Percentiles rank a stretch among this genome's conserved stretches.
Conservation (phyloP, 1,140 invertebrate species). For the Pachyrhynchus sulphureomaculatus region DNA sequence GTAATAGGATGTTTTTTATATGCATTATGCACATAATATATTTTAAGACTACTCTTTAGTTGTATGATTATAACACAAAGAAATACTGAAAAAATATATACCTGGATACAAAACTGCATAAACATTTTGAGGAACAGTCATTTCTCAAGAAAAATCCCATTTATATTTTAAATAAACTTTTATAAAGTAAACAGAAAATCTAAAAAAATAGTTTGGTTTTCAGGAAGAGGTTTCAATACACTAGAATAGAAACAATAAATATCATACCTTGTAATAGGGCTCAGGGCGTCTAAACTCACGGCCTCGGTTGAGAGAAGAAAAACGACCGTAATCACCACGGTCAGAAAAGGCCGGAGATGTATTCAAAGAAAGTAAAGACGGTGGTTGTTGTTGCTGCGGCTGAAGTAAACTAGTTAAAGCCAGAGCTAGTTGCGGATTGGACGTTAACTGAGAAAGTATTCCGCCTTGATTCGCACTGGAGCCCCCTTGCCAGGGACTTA, state of each 20-base stretch:
- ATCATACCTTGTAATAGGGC: constrained; percentile 50
- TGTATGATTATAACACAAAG: too few relatives aligned
- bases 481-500: constrained; percentile 49
- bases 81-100: too few relatives aligned
- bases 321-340: constrained; percentile 42
- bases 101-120: too few relatives aligned
- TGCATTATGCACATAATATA: too few relatives aligned
- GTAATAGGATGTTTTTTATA: too few relatives aligned
- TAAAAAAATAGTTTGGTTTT: not conserved
- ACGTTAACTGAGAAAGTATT: constrained; percentile 42
- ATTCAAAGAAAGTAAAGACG: constrained; percentile 51
- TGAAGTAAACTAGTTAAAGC: constrained; percentile 50
- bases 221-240: constrained; percentile 12
- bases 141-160: not conserved
- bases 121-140: too few relatives aligned
- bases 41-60: too few relatives aligned
- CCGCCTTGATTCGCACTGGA: constrained; percentile 39
- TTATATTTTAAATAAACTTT: not conserved
- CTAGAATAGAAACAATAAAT: constrained; percentile 30
- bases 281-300: constrained; percentile 50
- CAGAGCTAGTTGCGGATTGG: constrained; percentile 50
- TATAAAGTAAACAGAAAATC: not conserved
- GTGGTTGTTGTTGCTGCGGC: constrained; percentile 46
- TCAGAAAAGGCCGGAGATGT: constrained; percentile 46
- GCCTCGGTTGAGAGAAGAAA: constrained; percentile 45